Base-by-base conservation (phyloP, 1,140 invertebrate genomes). In the Lasaia peninsularis region DNA sequence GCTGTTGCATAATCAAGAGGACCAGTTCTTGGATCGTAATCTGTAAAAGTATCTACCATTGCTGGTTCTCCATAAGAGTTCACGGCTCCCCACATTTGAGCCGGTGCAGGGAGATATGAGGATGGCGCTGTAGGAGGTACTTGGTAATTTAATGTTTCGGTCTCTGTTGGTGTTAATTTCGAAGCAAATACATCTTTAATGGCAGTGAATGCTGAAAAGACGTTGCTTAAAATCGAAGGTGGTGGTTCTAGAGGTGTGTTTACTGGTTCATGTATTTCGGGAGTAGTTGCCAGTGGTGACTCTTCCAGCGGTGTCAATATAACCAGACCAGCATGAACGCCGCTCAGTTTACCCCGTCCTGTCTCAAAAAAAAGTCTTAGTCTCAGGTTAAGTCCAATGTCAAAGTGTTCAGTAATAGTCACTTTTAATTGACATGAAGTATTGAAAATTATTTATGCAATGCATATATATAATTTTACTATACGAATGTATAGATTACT, bases 321-420 rank as follows among this genome's bases (percentile, higher is more conserved):
- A 33, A 88, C 76, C 28, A 86, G 65, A 11, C 85, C 85, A 55
- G 85, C 85, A 62, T 88, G 82, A n/a, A 88, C 70, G 53, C 85
- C 85, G 58, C 68, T 83, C 70, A 87, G 78, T 84, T 79, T 85
- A 64, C 75, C 73, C 58, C 79, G 77, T 64, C 85, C 85, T 88
- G 85, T 82, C 82, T 85, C 85, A 80, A 40, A 87, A 83, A 82
- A 67, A 67, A 57, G 69, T 76, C 73, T 71, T 72, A 74, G 66
- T 69, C 61, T 52, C 16, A 40, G 54, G 71, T 72, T 73, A 63
- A 58, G 68, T 78, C 75, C 65, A 18, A 12, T 12, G 60, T 71
- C 64, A 58, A 6, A 51, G 49, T 54, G 33, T 49, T 20, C 5
- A 21, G 4, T 21, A 6, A 20, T 3, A 48, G 40, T 48, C 40